Evolutionary conservation across 2,797 vertebrate species (phyloP).

Genomic region (Chloroceryle inda): DNA sequence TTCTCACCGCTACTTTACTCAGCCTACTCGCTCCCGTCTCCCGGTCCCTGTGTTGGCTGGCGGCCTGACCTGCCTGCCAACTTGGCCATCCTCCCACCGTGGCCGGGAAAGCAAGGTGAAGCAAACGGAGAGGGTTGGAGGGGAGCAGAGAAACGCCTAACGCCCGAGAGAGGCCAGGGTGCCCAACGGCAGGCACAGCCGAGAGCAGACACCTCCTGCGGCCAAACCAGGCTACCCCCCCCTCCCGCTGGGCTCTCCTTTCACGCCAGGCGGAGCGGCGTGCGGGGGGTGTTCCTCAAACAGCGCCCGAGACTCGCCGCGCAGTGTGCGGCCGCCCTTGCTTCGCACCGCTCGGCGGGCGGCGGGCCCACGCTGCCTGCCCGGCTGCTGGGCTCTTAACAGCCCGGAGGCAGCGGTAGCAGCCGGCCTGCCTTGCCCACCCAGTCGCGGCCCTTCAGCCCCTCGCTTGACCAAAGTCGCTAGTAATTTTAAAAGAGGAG

Average conservation of each 20-base stretch:
- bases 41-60: not conserved
- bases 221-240: not conserved
- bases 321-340: too few species aligned
- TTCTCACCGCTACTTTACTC: not conserved
- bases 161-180: accelerated
- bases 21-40: not conserved
- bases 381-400: too few species aligned
- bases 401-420: too few species aligned
- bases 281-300: too few species aligned
- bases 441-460: accelerated
- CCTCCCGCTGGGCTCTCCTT: not conserved
- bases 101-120: not conserved
- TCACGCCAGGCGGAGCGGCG: too few species aligned
- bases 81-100: not conserved
- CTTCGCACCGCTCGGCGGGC: too few species aligned
- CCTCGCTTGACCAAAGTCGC: too few species aligned
- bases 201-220: accelerated
- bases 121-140: not conserved
- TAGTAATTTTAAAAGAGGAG: too few species aligned
- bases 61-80: not conserved
- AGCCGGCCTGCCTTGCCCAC: not conserved
- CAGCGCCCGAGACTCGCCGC: too few species aligned
- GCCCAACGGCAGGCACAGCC: accelerated
- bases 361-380: too few species aligned
- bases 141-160: not conserved